A percentile compares a stretch with the other conserved stretches of the same genome.
Evolutionary conservation across 2,888 invertebrate species (phyloP).

Genomic region (Pandemis heparana): DNA sequence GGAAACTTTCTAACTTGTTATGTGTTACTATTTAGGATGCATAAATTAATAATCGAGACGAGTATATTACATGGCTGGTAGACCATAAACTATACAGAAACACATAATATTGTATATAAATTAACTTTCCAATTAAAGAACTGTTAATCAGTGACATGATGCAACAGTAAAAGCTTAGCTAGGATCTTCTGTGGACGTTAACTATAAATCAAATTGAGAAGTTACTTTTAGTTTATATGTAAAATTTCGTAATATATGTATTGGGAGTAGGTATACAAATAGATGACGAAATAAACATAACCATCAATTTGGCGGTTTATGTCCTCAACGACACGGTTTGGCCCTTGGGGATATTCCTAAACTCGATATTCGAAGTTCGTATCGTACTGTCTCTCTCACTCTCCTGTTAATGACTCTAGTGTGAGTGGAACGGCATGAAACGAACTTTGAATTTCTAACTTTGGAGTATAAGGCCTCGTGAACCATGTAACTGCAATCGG

Average conservation of each 20-base stretch:
- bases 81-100: neutral
- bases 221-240: slow-evolving; percentile 20
- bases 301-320: slow-evolving; percentile 23
- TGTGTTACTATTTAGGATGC: slow-evolving; percentile 17
- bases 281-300: slow-evolving; percentile 29
- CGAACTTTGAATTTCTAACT: too few relatives aligned
- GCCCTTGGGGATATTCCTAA: neutral
- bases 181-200: neutral
- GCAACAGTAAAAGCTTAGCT: slow-evolving; percentile 9
- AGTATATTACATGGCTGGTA: slow-evolving; percentile 19
- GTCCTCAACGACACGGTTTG: slow-evolving; percentile 10
- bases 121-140: slow-evolving; percentile 26
- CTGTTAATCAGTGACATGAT: slow-evolving; percentile 2
- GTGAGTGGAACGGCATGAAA: too few relatives aligned
- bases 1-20: slow-evolving; percentile 11
- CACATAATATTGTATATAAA: slow-evolving; percentile 16
- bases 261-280: slow-evolving; percentile 31
- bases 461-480: too few relatives aligned
- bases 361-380: too few relatives aligned
- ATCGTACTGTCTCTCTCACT: too few relatives aligned
- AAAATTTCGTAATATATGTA: slow-evolving; percentile 34
- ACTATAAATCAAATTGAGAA: slow-evolving; percentile 22
- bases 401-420: too few relatives aligned
- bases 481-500: slow-evolving; percentile 9
- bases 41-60: slow-evolving; percentile 28